Evolutionary conservation across 2,797 vertebrate genomes (phyloP).

Genomic region (Nannoperca obscura): DNA sequence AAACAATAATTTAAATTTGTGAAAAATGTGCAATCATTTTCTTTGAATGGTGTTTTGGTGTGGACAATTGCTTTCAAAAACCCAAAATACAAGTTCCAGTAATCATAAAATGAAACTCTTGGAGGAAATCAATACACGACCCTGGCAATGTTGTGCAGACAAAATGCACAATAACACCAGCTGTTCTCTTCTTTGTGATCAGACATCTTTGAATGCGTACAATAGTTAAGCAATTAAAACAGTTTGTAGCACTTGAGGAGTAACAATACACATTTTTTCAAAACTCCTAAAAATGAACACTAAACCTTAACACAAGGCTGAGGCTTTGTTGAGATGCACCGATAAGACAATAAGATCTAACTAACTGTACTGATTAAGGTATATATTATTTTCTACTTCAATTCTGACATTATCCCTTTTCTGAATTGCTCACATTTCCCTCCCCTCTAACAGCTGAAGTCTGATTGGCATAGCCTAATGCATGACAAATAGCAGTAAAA

Average conservation of each 20-base stretch:
- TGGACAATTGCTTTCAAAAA: slow-evolving; percentile 6
- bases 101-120: slow-evolving; percentile 25
- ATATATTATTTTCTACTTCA: slow-evolving; percentile 12
- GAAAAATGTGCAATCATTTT: slow-evolving; percentile 8
- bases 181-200: slow-evolving; percentile 28
- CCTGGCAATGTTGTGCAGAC: slow-evolving; percentile 2
- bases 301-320: not conserved
- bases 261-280: slow-evolving; percentile 1
- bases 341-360: not conserved
- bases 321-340: not conserved
- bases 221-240: slow-evolving; percentile 19
- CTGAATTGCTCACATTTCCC: slow-evolving; percentile 18
- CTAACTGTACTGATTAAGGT: slow-evolving; percentile 8
- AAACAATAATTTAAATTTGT: slow-evolving; percentile 5
- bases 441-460: slow-evolving; percentile 20
- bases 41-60: slow-evolving; percentile 17
- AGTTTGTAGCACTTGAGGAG: not conserved
- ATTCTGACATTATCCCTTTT: slow-evolving; percentile 21
- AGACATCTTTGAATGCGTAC: slow-evolving; percentile 17
- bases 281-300: not conserved
- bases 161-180: slow-evolving; percentile 23
- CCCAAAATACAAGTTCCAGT: not conserved
- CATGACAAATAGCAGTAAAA: slow-evolving; percentile 67
- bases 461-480: slow-evolving; percentile 41
- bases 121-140: slow-evolving; percentile 52